phyloP scores from a whole-genome alignment of 2,797 vertebrate genomes.

The Euthynnus affinis region DNA sequence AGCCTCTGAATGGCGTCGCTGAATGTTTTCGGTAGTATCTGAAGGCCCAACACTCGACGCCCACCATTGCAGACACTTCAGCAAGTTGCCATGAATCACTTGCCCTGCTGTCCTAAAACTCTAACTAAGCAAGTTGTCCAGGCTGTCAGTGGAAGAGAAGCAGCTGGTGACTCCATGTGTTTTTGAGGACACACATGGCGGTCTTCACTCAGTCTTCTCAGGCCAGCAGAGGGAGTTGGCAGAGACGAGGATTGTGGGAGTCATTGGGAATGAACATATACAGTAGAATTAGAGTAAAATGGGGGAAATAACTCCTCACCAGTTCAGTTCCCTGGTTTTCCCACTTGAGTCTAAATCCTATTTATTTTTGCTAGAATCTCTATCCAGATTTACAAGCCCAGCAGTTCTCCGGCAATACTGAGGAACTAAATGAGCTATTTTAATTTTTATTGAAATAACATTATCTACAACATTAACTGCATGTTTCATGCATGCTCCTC shows the following conservation, averaged over 20 bases:
- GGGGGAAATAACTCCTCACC: background rate
- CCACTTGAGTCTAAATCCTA: background rate
- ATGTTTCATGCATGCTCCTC: too few relatives aligned
- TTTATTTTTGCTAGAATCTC: background rate
- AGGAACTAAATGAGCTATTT: background rate
- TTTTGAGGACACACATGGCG: constrained; percentile 55
- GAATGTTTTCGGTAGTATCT: constrained; percentile 24
- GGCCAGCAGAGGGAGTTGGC: constrained; percentile 43
- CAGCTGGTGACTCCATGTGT: constrained; percentile 61
- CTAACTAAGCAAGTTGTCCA: constrained; percentile 19
- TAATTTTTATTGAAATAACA: background rate
- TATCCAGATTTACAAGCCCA: background rate
- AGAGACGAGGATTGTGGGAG: background rate
- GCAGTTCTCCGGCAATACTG: background rate
- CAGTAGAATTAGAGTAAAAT: constrained; percentile 12
- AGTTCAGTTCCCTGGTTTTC: background rate
- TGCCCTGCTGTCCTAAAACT: constrained; percentile 48
- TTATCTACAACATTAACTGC: background rate
- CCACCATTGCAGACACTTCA: constrained; percentile 30
- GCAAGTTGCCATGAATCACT: constrained; percentile 42
- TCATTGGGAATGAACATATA: constrained; percentile 13
- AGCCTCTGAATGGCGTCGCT: background rate
- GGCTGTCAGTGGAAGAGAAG: constrained; percentile 49
- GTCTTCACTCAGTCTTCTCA: constrained; percentile 44
- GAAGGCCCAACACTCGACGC: constrained; percentile 12